phyloP scores from a whole-genome alignment of 2,888 invertebrate genomes.

The Clitarchus hookeri region DNA sequence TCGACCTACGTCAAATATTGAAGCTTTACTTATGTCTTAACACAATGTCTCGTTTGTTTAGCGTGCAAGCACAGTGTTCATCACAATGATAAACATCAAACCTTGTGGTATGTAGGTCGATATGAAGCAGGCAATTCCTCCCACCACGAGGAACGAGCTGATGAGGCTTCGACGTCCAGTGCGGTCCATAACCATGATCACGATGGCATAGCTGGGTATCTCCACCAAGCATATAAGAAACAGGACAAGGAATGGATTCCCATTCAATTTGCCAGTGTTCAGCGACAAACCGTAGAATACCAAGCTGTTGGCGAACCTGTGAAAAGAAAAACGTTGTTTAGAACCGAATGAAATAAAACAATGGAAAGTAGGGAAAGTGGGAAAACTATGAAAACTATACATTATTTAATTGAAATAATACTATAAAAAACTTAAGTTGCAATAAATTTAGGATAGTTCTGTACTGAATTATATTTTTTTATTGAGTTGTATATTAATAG shows the following conservation, averaged over 20 bases:
- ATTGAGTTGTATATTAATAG: too few relatives aligned
- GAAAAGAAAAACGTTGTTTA: slow-evolving; percentile 10
- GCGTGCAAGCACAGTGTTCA: too few relatives aligned
- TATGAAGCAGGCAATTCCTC: slow-evolving; percentile 75
- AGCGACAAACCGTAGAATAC: slow-evolving; percentile 85
- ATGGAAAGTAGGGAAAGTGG: too few relatives aligned
- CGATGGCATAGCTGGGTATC: slow-evolving; percentile 75
- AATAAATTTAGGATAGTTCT: too few relatives aligned
- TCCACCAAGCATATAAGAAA: slow-evolving; percentile 78
- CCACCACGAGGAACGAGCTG: slow-evolving; percentile 76
- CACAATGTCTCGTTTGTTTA: too few relatives aligned
- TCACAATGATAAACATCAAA: slow-evolving; percentile 43
- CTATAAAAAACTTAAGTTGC: background rate
- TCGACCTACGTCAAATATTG: too few relatives aligned
- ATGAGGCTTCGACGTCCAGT: slow-evolving; percentile 76
- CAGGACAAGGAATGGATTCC: slow-evolving; percentile 79
- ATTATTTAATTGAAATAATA: background rate
- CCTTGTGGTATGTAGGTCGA: slow-evolving; percentile 71
- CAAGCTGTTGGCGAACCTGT: slow-evolving; percentile 78
- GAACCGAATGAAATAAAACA: background rate
- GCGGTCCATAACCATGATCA: slow-evolving; percentile 73
- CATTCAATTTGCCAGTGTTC: slow-evolving; percentile 78
- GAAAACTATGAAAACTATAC: slow-evolving; percentile 21
- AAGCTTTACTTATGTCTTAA: too few relatives aligned
- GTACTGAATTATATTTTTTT: too few relatives aligned